Percentiles rank a stretch among this genome's conserved stretches.
These are phyloP conservation scores for Kuschelorhynchus macadamiae DNA, from an alignment of 2,888 invertebrate genomes.

Conservation along the genomic window DNA sequence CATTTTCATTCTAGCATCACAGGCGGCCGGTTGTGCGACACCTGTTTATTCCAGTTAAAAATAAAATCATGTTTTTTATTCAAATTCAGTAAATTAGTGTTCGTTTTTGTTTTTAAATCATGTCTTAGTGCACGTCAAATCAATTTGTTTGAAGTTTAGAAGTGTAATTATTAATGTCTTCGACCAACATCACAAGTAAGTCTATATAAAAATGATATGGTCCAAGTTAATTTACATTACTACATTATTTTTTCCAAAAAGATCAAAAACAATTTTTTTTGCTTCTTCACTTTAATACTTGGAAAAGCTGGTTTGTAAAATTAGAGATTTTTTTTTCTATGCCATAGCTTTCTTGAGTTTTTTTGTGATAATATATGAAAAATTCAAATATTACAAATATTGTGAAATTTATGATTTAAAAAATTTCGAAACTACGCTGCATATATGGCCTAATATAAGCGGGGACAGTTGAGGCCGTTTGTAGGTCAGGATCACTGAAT, in stretches of 20 bases:
- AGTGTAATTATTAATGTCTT: neutral
- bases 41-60: constrained; percentile 22
- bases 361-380: no score
- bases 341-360: no score
- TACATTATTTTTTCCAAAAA: no score
- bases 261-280: no score
- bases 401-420: no score
- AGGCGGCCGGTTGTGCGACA: constrained; percentile 34
- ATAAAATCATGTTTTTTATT: constrained; percentile 5
- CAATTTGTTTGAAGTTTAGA: constrained; percentile 11
- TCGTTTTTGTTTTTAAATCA: neutral
- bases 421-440: no score
- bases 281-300: no score
- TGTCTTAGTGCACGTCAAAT: constrained; percentile 5
- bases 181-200: neutral
- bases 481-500: constrained; percentile 21
- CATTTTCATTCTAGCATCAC: constrained; percentile 43
- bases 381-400: no score
- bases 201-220: no score
- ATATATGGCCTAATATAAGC: no score
- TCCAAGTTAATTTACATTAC: constrained; percentile 3
- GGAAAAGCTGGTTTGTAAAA: no score
- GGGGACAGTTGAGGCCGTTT: constrained; percentile 1
- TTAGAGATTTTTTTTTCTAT: no score
- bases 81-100: neutral